These are phyloP conservation scores for Xiphias gladius DNA, from an alignment of 2,113 vertebrate genomes.

Conservation along the genomic window DNA sequence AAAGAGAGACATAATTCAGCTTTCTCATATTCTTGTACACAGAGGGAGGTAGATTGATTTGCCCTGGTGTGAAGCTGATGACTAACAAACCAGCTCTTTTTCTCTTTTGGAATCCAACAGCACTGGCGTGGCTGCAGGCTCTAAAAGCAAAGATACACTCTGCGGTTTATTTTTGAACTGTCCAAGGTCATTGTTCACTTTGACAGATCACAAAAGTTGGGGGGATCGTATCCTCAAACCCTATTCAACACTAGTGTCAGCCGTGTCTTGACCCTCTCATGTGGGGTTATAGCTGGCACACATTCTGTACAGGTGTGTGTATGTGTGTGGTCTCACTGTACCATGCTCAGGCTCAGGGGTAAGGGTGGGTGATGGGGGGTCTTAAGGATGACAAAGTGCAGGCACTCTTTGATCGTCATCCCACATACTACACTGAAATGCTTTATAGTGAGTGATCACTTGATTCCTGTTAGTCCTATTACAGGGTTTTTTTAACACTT, in stretches of 20 bases:
- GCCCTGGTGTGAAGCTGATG: slow-evolving; percentile 74
- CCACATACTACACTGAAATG: slow-evolving; percentile 55
- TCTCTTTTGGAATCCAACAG: slow-evolving; percentile 74
- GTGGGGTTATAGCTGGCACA: slow-evolving; percentile 37
- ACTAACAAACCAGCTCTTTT: slow-evolving; percentile 79
- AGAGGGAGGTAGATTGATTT: slow-evolving; percentile 76
- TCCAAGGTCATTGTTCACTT: slow-evolving; percentile 69
- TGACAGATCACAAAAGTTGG: slow-evolving; percentile 62
- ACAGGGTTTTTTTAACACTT: neutral
- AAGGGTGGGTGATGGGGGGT: slow-evolving; percentile 18
- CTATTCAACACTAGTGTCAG: slow-evolving; percentile 47
- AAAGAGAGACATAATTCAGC: slow-evolving; percentile 69
- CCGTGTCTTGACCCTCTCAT: slow-evolving; percentile 46
- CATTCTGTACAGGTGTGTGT: slow-evolving; percentile 42
- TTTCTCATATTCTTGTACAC: slow-evolving; percentile 63
- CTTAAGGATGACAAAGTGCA: slow-evolving; percentile 73
- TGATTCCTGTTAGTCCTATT: neutral
- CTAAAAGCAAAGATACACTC: slow-evolving; percentile 66
- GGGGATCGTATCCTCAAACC: slow-evolving; percentile 41
- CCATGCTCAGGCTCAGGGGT: slow-evolving; percentile 26
- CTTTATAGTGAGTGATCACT: slow-evolving; percentile 44
- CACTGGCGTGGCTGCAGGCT: slow-evolving; percentile 69
- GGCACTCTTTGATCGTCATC: slow-evolving; percentile 74
- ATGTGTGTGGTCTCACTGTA: slow-evolving; percentile 72
- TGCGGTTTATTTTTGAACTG: slow-evolving; percentile 72